Percentiles rank a stretch among this genome's conserved stretches.
Evolutionary conservation across 2,113 vertebrate species (phyloP).

Genomic region (Nerophis ophidion): DNA sequence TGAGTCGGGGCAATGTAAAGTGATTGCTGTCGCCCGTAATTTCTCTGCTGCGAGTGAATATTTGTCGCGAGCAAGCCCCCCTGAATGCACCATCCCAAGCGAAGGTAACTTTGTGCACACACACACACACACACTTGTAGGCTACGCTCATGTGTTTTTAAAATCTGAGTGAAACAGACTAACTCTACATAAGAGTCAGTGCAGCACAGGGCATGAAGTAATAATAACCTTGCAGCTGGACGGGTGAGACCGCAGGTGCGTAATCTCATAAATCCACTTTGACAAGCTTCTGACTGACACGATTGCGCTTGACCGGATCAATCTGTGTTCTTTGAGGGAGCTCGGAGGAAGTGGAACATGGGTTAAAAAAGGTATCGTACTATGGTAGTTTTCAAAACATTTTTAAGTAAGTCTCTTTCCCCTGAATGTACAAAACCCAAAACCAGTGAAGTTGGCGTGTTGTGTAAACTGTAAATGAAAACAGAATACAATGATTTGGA

Average conservation of each 20-base stretch:
- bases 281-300: background rate
- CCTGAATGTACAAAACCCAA: too few species aligned
- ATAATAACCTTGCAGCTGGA: background rate
- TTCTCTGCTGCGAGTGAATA: slow-evolving; percentile 47
- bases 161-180: slow-evolving; percentile 40
- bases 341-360: background rate
- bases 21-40: slow-evolving; percentile 67
- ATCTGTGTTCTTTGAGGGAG: background rate
- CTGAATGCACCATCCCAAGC: slow-evolving; percentile 35
- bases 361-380: background rate
- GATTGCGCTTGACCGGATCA: background rate
- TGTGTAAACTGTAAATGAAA: too few species aligned
- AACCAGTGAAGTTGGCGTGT: too few species aligned
- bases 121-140: slow-evolving; percentile 29
- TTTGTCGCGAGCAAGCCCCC: slow-evolving; percentile 28
- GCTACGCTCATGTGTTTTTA: slow-evolving; percentile 46
- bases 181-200: slow-evolving; percentile 25
- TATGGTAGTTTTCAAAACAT: too few species aligned
- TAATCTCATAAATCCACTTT: slow-evolving; percentile 3
- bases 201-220: slow-evolving; percentile 10
- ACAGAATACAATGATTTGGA: too few species aligned
- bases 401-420: too few species aligned
- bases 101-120: slow-evolving; percentile 23
- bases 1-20: slow-evolving; percentile 61
- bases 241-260: background rate